Percentiles rank a stretch among this genome's conserved stretches.
These are phyloP conservation scores for Acrobasis suavella DNA, from an alignment of 2,888 invertebrate genomes.

Conservation along the genomic window DNA sequence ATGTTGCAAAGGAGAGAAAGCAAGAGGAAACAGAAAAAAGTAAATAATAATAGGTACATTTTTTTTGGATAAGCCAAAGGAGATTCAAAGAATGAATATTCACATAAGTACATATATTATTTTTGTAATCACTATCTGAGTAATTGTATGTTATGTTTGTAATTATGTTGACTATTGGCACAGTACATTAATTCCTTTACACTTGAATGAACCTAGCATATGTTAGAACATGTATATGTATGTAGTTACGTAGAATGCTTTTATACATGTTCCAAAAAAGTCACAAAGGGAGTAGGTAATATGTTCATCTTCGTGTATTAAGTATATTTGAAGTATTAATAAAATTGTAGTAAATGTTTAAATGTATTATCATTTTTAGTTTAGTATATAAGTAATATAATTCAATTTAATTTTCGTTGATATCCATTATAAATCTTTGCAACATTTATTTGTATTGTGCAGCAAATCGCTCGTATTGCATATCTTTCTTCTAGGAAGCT, in stretches of 20 bases:
- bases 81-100: not conserved
- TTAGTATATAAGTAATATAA: too few relatives aligned
- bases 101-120: slow-evolving; percentile 1
- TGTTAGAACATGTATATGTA: not conserved
- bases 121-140: slow-evolving; percentile 5
- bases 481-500: too few relatives aligned
- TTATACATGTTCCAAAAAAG: not conserved
- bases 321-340: too few relatives aligned
- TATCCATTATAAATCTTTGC: too few relatives aligned
- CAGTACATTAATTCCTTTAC: slow-evolving; percentile 2
- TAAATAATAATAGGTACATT: slow-evolving; percentile 33
- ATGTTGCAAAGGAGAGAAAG: slow-evolving; percentile 49
- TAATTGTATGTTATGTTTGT: not conserved
- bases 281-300: too few relatives aligned
- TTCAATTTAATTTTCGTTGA: too few relatives aligned
- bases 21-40: slow-evolving; percentile 36
- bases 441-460: not conserved
- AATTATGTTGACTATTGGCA: not conserved
- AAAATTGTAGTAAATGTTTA: too few relatives aligned
- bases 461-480: not conserved
- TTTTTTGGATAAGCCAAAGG: not conserved
- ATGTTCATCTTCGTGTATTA: too few relatives aligned
- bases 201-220: not conserved
- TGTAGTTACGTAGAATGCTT: not conserved
- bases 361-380: too few relatives aligned